phyloP scores from a whole-genome alignment of 2,113 vertebrate genomes.

The Opisthocomus hoazin region DNA sequence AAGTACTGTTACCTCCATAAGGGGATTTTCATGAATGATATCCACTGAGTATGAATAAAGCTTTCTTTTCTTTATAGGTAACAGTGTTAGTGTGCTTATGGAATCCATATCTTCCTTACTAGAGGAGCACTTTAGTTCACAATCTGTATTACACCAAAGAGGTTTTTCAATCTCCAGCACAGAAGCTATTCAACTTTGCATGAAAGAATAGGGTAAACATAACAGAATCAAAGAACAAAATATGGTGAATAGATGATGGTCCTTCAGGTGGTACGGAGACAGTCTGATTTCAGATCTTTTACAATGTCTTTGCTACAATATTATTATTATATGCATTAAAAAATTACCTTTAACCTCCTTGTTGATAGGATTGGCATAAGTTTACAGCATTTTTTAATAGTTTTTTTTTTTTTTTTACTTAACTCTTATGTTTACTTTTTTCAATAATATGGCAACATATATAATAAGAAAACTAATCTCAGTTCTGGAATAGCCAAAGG shows the following conservation, averaged over 20 bases:
- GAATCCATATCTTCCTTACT: background rate
- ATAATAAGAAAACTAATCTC: background rate
- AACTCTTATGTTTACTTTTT: background rate
- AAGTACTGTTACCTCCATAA: background rate
- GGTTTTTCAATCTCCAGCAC: background rate
- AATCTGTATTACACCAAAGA: background rate
- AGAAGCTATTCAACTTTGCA: background rate
- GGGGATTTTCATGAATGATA: background rate
- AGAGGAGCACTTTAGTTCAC: background rate
- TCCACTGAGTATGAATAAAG: background rate
- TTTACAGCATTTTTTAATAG: background rate
- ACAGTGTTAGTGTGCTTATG: too few relatives aligned
- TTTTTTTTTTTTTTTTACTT: fast-evolving
- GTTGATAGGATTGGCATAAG: background rate
- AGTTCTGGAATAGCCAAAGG: background rate
- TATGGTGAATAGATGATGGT: background rate
- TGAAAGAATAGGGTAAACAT: background rate
- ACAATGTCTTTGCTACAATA: background rate
- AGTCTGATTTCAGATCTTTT: background rate
- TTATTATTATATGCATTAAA: background rate
- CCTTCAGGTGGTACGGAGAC: background rate
- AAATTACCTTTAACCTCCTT: background rate
- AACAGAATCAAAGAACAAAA: background rate
- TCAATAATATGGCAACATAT: background rate
- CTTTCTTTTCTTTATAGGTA: background rate